Conservation (phyloP, 2,113 vertebrate genomes). For the Vimba vimba region DNA sequence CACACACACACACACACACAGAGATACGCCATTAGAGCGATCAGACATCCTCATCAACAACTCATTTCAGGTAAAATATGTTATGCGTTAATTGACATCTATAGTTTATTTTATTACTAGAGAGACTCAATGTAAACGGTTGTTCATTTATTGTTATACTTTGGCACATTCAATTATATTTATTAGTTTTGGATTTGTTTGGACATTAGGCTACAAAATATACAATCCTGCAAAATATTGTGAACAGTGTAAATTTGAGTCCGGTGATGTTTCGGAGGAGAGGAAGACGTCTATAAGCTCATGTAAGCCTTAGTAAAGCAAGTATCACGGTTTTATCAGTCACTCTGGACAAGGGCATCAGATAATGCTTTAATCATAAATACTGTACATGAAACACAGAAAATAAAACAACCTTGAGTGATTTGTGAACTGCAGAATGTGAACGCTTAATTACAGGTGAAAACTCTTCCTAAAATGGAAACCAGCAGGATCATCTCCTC, state of each 20-base stretch:
- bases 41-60: neutral
- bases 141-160: neutral
- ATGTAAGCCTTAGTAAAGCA: no score
- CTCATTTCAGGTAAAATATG: slow-evolving; percentile 15
- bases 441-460: neutral
- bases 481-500: neutral
- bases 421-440: no score
- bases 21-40: neutral
- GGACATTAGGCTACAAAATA: neutral
- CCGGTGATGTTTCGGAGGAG: neutral
- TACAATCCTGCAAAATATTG: neutral
- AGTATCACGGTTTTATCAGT: no score
- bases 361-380: no score
- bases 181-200: neutral
- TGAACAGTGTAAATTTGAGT: neutral
- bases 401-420: no score
- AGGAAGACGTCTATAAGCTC: neutral
- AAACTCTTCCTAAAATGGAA: neutral
- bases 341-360: no score
- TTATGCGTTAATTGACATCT: neutral
- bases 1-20: slow-evolving; percentile 15
- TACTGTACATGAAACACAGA: no score
- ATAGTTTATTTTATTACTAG: neutral
- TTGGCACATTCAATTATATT: neutral
- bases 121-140: neutral